These are phyloP conservation scores for Petaurus breviceps DNA, from an alignment of 2,113 vertebrate species.

Conservation along the genomic window DNA sequence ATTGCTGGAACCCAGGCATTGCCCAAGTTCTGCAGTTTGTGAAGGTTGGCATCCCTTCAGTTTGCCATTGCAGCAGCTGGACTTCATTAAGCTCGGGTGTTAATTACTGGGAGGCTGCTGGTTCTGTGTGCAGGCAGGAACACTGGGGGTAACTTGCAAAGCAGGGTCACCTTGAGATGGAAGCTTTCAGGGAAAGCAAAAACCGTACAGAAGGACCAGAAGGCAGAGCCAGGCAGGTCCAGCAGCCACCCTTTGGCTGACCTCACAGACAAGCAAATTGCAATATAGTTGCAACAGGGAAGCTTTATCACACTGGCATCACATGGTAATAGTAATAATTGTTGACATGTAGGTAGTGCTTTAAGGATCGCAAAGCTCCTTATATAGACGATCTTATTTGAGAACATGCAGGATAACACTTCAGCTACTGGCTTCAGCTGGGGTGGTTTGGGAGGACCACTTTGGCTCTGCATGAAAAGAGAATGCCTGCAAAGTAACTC, in stretches of 20 bases:
- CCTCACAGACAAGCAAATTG: neutral
- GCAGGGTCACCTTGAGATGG: slow-evolving; percentile 92
- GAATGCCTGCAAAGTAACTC: neutral
- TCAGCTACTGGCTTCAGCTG: neutral
- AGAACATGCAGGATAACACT: neutral
- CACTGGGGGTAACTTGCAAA: slow-evolving; percentile 84
- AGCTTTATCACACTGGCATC: neutral
- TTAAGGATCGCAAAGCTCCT: neutral
- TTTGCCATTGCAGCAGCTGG: slow-evolving; percentile 93
- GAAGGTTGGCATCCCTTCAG: slow-evolving; percentile 90
- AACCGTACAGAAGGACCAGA: slow-evolving; percentile 25
- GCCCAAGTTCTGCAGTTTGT: slow-evolving; percentile 52
- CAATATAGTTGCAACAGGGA: neutral
- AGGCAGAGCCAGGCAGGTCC: neutral
- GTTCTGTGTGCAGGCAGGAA: slow-evolving; percentile 85
- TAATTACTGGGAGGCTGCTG: slow-evolving; percentile 95
- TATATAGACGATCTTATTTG: neutral
- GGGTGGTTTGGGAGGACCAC: slow-evolving; percentile 7
- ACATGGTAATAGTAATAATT: neutral
- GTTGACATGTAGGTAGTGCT: neutral
- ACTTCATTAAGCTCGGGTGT: slow-evolving; percentile 98
- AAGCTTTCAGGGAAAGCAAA: slow-evolving; percentile 73
- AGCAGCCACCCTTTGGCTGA: neutral
- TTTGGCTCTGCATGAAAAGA: neutral
- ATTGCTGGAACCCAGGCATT: slow-evolving; percentile 35